A percentile compares a stretch with the other conserved stretches of the same genome.
phyloP scores from a whole-genome alignment of 2,113 vertebrate genomes.

The Oreotrochilus melanogaster region DNA sequence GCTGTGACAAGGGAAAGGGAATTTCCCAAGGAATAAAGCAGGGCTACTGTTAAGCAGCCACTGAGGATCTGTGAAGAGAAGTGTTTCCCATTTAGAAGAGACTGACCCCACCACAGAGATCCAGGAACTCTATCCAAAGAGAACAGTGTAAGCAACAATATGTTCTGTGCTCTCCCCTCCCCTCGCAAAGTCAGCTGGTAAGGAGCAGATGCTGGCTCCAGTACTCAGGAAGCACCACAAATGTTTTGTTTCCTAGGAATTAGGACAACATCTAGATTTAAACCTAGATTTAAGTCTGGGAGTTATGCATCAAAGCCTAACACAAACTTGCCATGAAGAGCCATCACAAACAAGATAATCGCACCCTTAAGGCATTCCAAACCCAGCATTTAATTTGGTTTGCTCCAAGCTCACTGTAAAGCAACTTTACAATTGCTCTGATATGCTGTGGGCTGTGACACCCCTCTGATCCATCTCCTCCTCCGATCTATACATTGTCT shows the following conservation, averaged over 20 bases:
- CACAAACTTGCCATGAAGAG: background rate
- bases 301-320: background rate
- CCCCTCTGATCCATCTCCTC: conserved; percentile 31
- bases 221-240: conserved; percentile 37
- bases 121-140: background rate
- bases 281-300: background rate
- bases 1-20: background rate
- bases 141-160: background rate
- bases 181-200: background rate
- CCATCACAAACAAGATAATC: background rate
- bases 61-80: background rate
- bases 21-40: background rate
- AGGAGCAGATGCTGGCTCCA: conserved; percentile 27
- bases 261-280: conserved; percentile 9
- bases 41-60: background rate
- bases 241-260: conserved; percentile 62
- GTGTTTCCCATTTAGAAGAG: background rate
- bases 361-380: background rate
- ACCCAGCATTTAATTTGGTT: conserved; percentile 31
- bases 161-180: background rate
- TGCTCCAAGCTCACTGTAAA: conserved; percentile 14
- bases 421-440: conserved; percentile 12
- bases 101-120: background rate
- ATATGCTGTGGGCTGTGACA: background rate
- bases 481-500: conserved; percentile 25